Conservation (phyloP, 2,113 vertebrate species). For the Clarias gariepinus region DNA sequence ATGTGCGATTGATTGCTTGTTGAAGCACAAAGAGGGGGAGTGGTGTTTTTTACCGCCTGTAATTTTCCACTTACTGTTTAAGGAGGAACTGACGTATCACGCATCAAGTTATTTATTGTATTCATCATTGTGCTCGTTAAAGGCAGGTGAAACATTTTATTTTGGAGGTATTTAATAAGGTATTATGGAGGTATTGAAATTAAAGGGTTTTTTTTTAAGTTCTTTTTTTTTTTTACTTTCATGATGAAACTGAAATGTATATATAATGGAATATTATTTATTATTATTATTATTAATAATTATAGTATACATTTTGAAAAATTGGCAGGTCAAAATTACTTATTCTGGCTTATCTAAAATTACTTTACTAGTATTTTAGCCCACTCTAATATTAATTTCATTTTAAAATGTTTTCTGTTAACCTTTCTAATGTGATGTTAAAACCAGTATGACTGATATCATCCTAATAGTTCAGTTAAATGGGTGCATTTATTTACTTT, state of each 20-base stretch:
- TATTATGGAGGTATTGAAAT: too few species aligned
- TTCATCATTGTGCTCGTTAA: neutral
- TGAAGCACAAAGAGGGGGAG: neutral
- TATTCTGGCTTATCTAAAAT: neutral
- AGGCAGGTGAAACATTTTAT: neutral
- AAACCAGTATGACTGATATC: neutral
- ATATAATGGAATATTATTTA: too few species aligned
- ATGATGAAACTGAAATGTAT: too few species aligned
- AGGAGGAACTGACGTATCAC: neutral
- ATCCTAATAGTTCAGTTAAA: neutral
- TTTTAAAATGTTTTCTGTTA: neutral
- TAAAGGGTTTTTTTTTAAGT: too few species aligned
- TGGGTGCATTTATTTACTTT: neutral
- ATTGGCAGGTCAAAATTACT: neutral
- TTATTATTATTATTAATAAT: too few species aligned
- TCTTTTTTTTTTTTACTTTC: too few species aligned
- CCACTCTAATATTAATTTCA: neutral
- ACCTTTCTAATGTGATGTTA: neutral
- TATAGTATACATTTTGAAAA: too few species aligned
- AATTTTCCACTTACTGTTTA: constrained; percentile 10
- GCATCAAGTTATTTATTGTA: neutral
- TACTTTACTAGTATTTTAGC: neutral
- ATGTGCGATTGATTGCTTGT: constrained; percentile 21
- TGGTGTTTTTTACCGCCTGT: neutral
- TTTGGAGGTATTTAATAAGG: too few species aligned